These are phyloP conservation scores for Brachionus manjavacas DNA, from an alignment of 1,140 invertebrate genomes.

Conservation along the genomic window DNA sequence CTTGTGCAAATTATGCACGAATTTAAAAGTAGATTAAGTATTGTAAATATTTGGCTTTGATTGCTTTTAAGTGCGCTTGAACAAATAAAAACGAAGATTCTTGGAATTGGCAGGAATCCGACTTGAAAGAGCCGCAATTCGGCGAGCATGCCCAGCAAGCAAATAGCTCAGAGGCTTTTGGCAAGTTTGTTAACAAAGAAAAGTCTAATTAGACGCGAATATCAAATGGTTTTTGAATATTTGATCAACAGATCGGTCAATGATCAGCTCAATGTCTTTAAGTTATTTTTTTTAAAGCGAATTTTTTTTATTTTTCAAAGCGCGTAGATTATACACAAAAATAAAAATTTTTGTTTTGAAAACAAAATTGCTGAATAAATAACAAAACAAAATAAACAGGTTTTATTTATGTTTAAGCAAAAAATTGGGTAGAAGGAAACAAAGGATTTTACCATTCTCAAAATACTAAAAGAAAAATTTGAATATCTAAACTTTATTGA, in stretches of 20 bases:
- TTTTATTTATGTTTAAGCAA: too few relatives aligned
- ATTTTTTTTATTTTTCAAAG: not conserved
- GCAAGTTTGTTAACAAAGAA: not conserved
- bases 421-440: too few relatives aligned
- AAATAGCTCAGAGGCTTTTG: not conserved
- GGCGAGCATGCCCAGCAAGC: not conserved
- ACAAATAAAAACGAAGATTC: not conserved
- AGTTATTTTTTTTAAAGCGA: not conserved
- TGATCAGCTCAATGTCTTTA: not conserved
- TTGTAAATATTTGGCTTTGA: not conserved
- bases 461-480: too few relatives aligned
- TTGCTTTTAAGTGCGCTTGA: not conserved
- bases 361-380: too few relatives aligned
- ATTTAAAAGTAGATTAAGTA: not conserved
- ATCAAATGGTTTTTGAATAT: not conserved
- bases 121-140: not conserved
- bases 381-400: too few relatives aligned
- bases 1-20: constrained; percentile 1
- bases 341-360: too few relatives aligned
- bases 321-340: too few relatives aligned
- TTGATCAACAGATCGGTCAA: not conserved
- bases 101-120: not conserved
- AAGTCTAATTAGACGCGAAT: not conserved
- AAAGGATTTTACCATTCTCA: too few relatives aligned
- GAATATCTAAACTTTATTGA: too few relatives aligned